Base-by-base conservation (phyloP, 2,113 vertebrate genomes). In the Spea bombifrons region DNA sequence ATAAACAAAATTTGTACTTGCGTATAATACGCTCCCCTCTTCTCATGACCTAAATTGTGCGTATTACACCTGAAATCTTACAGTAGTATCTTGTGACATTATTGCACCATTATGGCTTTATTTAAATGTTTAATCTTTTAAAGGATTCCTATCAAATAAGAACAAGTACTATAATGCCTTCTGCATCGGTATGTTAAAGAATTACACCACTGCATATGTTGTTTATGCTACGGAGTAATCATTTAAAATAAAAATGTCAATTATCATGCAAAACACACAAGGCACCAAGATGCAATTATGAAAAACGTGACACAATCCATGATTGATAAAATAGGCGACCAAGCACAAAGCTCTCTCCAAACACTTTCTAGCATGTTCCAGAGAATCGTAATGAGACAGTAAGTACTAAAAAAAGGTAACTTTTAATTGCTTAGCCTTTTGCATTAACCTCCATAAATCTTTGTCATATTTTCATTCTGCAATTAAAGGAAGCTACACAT, bases 401-500 rank as follows among this genome's bases (percentile, higher is more conserved):
- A 45, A 13, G 7, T 71, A 63, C 9, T 64, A 76, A 76, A 68
- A 65, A 59, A 53, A n/a, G 46, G 55, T 63, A 69, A 86, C 85
- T 80, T 76, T 88, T 84, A 88, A 90, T 87, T 88, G 86, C 83
- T 85, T 81, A 84, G 87, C 86, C 73, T 69, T 82, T 87, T 75
- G 83, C 87, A 89, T 88, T 89, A 90, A 89, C 85, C 83, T 87
- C 78, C 88, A 81, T 84, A 84, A 86, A 86, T 83, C 84, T 86
- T 85, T 15, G 59, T 74, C 73, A 83, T 75, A 75, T 76, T 81
- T 44, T 74, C 48, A 76, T 80, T 69, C 79, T 77, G 77, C 68
- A 79, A 71, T 82, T 48, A 50, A 57, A 67, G 8, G 49, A 77
- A 43, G 75, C 8, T 48, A n/a, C 53, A 77, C 55, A 71, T 30